Percentiles rank a stretch among this genome's conserved stretches.
These are phyloP conservation scores for Puma concolor DNA, from an alignment of 2,113 vertebrate species.

Conservation along the genomic window DNA sequence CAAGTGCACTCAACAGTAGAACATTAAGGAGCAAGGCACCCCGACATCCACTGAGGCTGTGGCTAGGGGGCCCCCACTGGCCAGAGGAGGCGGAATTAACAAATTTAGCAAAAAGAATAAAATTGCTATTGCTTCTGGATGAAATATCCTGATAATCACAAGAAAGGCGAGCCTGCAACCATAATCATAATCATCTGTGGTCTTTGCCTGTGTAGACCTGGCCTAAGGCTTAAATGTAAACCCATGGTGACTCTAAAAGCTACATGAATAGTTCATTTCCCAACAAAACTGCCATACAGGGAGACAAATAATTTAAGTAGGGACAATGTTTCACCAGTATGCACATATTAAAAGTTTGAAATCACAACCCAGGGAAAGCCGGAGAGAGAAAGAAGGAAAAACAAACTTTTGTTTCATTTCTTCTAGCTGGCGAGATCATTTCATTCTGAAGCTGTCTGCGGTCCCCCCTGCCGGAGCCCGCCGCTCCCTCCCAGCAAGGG, in stretches of 20 bases:
- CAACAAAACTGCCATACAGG: conserved; percentile 65
- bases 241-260: conserved; percentile 43
- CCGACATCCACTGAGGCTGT: background rate
- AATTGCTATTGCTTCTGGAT: conserved; percentile 32
- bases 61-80: background rate
- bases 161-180: background rate
- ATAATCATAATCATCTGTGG: background rate
- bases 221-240: conserved; percentile 35
- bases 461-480: background rate
- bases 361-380: conserved; percentile 64
- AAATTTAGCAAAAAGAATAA: conserved; percentile 27
- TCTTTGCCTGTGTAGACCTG: conserved; percentile 13
- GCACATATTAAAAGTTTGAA: conserved; percentile 60
- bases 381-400: conserved; percentile 11
- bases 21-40: background rate
- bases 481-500: background rate
- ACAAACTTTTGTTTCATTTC: conserved; percentile 1
- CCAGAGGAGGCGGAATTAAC: background rate
- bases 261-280: conserved; percentile 55
- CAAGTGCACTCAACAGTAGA: background rate
- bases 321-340: conserved; percentile 31
- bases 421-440: background rate
- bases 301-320: conserved; percentile 64
- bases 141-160: conserved; percentile 22
- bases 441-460: background rate